These are phyloP conservation scores for Phalanger gymnotis DNA, from an alignment of 2,797 vertebrate species.

Conservation along the genomic window DNA sequence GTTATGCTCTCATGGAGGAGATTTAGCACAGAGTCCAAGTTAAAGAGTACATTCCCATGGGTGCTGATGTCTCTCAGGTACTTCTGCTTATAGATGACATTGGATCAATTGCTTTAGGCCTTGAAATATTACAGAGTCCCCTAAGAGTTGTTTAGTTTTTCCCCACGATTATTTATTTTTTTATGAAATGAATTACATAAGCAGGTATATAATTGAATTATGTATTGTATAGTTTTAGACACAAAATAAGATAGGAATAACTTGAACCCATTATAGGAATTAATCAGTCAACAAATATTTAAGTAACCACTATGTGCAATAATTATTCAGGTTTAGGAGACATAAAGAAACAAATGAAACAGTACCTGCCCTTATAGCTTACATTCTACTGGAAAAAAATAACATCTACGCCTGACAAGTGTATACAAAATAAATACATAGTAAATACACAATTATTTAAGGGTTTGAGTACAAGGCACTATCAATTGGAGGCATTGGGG, in stretches of 20 bases:
- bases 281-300: background rate
- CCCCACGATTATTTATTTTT: background rate
- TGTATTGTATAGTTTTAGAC: background rate
- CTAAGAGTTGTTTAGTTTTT: background rate
- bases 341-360: background rate
- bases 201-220: background rate
- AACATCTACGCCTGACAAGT: background rate
- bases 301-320: background rate
- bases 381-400: background rate
- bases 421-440: background rate
- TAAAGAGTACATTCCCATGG: background rate
- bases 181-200: background rate
- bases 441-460: background rate
- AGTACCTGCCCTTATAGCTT: background rate
- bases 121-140: background rate
- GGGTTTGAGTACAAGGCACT: background rate
- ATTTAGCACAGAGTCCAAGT: background rate
- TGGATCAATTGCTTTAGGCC: background rate
- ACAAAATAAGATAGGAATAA: background rate
- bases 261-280: background rate
- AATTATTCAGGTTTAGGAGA: background rate
- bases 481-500: fast-evolving
- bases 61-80: background rate
- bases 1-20: background rate
- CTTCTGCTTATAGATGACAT: background rate